A percentile compares a stretch with the other conserved stretches of the same genome.
These are phyloP conservation scores for Chrysolina oricalcia DNA, from an alignment of 2,888 invertebrate genomes.

Conservation along the genomic window DNA sequence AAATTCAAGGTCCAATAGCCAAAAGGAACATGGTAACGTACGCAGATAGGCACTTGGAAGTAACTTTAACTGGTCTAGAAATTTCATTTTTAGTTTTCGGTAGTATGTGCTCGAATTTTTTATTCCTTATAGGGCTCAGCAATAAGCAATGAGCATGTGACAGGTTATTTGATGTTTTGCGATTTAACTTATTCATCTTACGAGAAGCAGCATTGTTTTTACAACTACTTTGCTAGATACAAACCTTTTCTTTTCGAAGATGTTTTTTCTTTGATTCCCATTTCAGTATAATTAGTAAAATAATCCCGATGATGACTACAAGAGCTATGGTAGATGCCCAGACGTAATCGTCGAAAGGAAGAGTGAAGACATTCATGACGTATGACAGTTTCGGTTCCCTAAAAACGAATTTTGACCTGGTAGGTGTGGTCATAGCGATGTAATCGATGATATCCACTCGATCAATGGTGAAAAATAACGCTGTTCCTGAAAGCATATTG, in stretches of 20 bases:
- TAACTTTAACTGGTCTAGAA: too few species aligned
- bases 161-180: too few species aligned
- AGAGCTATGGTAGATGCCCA: conserved; percentile 76
- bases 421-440: conserved; percentile 80
- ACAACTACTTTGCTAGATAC: background rate
- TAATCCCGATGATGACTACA: conserved; percentile 71
- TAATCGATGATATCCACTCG: conserved; percentile 78
- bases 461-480: conserved; percentile 78
- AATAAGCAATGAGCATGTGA: too few species aligned
- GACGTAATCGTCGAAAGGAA: conserved; percentile 80
- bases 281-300: conserved; percentile 68
- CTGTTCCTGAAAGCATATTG: conserved; percentile 73
- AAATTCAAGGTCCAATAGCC: too few species aligned
- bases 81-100: too few species aligned
- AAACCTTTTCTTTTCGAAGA: background rate
- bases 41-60: too few species aligned
- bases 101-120: too few species aligned
- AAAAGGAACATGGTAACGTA: too few species aligned
- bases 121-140: too few species aligned
- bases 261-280: conserved; percentile 67
- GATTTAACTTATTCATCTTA: too few species aligned
- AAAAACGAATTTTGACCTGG: conserved; percentile 81
- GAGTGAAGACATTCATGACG: conserved; percentile 80
- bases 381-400: conserved; percentile 82
- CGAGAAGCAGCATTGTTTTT: too few species aligned